These are phyloP conservation scores for Cossypha polioptera DNA, from an alignment of 2,797 vertebrate species.

Conservation along the genomic window DNA sequence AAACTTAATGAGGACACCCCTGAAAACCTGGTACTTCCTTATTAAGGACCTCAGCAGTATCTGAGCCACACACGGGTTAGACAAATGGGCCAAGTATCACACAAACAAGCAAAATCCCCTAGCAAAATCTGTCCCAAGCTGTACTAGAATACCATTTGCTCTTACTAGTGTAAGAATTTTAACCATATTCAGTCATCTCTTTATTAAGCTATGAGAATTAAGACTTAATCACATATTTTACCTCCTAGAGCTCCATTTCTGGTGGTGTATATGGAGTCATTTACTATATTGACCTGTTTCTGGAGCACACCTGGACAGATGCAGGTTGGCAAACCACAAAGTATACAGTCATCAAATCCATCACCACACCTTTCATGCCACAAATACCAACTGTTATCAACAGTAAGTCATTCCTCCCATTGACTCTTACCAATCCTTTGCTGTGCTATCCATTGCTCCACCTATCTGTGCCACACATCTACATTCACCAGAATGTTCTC, in stretches of 20 bases:
- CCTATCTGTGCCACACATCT: not conserved
- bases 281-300: slow-evolving; percentile 52
- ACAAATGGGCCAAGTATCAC: not conserved
- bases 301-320: slow-evolving; percentile 62
- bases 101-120: not conserved
- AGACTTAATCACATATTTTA: not conserved
- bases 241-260: slow-evolving; percentile 58
- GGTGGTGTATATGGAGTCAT: slow-evolving; percentile 26
- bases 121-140: not conserved
- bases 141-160: not conserved
- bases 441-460: not conserved
- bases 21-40: not conserved
- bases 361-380: slow-evolving; percentile 62
- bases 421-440: not conserved
- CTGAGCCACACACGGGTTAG: not conserved
- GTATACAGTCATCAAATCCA: slow-evolving; percentile 52
- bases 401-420: slow-evolving; percentile 41
- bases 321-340: slow-evolving; percentile 55
- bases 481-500: not conserved
- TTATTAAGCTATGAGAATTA: not conserved
- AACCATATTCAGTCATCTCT: not conserved
- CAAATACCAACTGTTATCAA: slow-evolving; percentile 38
- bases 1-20: not conserved
- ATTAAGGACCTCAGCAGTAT: not conserved
- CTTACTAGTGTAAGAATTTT: not conserved